Base-by-base conservation (phyloP, 1,140 invertebrate species). In the Ceratosolen solmsi region DNA sequence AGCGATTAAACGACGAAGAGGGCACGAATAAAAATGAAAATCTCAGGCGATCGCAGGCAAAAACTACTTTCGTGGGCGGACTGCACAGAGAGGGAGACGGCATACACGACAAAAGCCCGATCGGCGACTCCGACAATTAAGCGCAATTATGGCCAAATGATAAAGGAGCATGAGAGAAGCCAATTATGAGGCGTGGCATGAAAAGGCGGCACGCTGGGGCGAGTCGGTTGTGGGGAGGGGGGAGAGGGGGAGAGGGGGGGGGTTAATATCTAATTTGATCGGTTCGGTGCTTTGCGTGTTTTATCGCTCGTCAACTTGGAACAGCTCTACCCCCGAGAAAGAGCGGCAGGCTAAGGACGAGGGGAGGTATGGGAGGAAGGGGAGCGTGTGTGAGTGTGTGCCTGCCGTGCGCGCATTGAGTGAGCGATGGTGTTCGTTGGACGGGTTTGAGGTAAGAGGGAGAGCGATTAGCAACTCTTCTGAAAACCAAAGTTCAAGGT, bases 111-210 rank as follows among this genome's bases (percentile, higher is more conserved):
- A 41, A 56, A 38, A 58, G 49, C 33, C 27, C 5, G 33, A 36
- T 75, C 54, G 73, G n/a, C n/a, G 41, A 20, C 56, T 25, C 22
- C 27, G 56, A 33, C 77, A 72, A 79, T 79, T 58, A 79, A 36
- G 17, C 51, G 13, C 68, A 79, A 79, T 72, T 72, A 79, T 11
- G 33, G 20, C 11, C 38, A 5, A 78, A 68, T 68, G 41, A 70
- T 78, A 78, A 78, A 79, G 30, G 17, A 41, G 63, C 63, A 22
- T 41, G 73, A 75, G 20, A 38, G 2, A 51, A 70, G 63, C 63
- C 17, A 68, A 54, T 77, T 70, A 78, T 30, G 30, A 68, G 27
- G 71, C 41, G 38, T 51, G 46, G 30, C 36, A 51, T 73, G 49
- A 56, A 49, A 54, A 73, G 71, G 30, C 51, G 9, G 33, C 7